A percentile compares a stretch with the other conserved stretches of the same genome.
Evolutionary conservation across 37 sponge, comb jelly and placozoan species (phyloP).

Genomic region (Hormiphora californensis): DNA sequence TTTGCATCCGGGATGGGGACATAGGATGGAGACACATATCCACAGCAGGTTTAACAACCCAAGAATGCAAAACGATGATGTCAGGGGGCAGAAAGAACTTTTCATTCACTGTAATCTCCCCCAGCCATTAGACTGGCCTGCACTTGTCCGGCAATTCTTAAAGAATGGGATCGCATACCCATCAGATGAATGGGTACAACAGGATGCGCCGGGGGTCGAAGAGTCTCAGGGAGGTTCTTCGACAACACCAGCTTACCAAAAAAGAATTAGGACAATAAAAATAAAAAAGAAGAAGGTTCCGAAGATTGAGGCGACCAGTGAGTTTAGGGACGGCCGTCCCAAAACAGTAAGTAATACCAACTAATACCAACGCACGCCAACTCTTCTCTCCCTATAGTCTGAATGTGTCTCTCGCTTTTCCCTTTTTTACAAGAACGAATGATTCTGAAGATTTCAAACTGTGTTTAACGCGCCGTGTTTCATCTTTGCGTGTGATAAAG

Average conservation of each 20-base stretch:
- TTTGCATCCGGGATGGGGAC: no score
- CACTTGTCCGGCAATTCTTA: no score
- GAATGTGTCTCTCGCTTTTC: no score
- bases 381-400: no score
- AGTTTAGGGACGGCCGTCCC: no score
- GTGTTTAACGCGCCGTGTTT: no score
- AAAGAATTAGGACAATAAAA: not conserved
- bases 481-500: not conserved
- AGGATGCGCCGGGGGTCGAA: not conserved
- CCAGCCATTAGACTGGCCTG: no score
- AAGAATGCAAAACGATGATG: not conserved
- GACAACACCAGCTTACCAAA: not conserved
- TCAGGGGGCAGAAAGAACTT: not conserved
- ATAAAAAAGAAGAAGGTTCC: not conserved
- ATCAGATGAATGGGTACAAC: no score
- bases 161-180: no score
- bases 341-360: no score
- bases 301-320: no score
- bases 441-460: not conserved
- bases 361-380: no score
- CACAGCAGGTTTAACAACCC: not conserved
- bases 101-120: not conserved
- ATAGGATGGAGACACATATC: not conserved
- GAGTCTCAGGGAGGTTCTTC: not conserved
- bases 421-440: not conserved